Conservation (phyloP, 2,797 vertebrate genomes). For the Anomalospiza imberbis region DNA sequence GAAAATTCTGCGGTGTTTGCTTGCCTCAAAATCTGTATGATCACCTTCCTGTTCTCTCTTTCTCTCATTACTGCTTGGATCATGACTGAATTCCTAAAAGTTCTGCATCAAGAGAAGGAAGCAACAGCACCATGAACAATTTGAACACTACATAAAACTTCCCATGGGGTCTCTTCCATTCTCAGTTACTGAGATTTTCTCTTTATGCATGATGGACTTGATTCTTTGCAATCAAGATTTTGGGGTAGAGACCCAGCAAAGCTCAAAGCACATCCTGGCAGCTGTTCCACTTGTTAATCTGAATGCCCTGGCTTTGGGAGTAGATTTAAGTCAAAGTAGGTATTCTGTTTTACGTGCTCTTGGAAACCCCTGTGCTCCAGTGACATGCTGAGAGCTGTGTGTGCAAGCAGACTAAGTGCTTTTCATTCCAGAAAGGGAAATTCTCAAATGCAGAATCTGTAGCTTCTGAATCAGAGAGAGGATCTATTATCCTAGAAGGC, state of each 20-base stretch:
- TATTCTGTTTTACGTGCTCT: not conserved
- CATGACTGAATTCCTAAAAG: not conserved
- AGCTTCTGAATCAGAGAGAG: not conserved
- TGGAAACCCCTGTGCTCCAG: not conserved
- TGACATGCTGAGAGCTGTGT: accelerated
- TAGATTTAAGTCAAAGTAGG: not conserved
- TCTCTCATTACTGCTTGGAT: not conserved
- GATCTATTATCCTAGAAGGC: not conserved
- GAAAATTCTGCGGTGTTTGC: not conserved
- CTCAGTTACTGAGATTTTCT: not conserved
- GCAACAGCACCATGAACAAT: not conserved
- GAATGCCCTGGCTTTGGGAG: not conserved
- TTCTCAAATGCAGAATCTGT: not conserved
- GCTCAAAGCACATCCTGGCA: not conserved
- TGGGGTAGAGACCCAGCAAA: not conserved
- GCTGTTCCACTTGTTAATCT: not conserved
- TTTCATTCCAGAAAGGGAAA: not conserved
- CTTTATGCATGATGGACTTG: not conserved
- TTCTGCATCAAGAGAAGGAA: not conserved
- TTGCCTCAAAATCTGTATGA: not conserved
- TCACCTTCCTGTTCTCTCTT: not conserved
- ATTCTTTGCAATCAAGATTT: not conserved
- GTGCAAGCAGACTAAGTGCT: not conserved
- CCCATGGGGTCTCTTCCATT: not conserved
- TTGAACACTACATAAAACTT: not conserved